Conservation (phyloP, 1,140 invertebrate genomes). For the Semibalanus balanoides region DNA sequence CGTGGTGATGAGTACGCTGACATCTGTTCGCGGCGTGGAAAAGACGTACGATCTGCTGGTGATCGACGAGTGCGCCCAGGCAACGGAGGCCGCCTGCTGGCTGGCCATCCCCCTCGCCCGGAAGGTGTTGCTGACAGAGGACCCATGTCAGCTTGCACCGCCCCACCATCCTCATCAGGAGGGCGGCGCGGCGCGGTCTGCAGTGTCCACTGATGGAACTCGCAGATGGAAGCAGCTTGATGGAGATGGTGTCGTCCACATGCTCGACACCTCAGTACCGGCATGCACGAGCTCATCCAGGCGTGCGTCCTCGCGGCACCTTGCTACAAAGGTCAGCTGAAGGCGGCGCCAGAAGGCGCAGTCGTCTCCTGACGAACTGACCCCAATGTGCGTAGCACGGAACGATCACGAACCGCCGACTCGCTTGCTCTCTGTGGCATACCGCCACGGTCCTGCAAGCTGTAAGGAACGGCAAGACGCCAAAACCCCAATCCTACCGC, state of each 20-base stretch:
- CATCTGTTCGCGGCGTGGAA: conserved; percentile 34
- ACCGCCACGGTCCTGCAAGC: conserved; percentile 41
- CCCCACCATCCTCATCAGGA: conserved; percentile 39
- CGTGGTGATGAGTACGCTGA: conserved; percentile 37
- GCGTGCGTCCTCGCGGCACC: conserved; percentile 36
- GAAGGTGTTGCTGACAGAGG: conserved; percentile 42
- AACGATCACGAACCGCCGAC: conserved; percentile 28
- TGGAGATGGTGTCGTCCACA: conserved; percentile 31
- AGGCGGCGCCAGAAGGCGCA: conserved; percentile 35
- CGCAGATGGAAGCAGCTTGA: conserved; percentile 34
- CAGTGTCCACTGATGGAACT: conserved; percentile 43
- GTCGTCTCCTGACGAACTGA: conserved; percentile 38
- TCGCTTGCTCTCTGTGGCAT: conserved; percentile 38
- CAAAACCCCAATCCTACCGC: conserved; percentile 38
- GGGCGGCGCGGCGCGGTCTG: conserved; percentile 33
- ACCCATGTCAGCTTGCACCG: conserved; percentile 44
- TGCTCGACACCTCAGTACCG: conserved; percentile 43
- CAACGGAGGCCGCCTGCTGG: conserved; percentile 45
- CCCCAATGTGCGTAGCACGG: conserved; percentile 27
- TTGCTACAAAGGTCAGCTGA: conserved; percentile 36
- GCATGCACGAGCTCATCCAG: conserved; percentile 47
- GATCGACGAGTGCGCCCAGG: conserved; percentile 47
- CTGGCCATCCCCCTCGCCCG: conserved; percentile 35
- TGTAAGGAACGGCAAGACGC: conserved; percentile 34
- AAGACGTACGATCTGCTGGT: conserved; percentile 40